phyloP scores from a whole-genome alignment of 1,140 invertebrate genomes.

The Solenopsis invicta region DNA sequence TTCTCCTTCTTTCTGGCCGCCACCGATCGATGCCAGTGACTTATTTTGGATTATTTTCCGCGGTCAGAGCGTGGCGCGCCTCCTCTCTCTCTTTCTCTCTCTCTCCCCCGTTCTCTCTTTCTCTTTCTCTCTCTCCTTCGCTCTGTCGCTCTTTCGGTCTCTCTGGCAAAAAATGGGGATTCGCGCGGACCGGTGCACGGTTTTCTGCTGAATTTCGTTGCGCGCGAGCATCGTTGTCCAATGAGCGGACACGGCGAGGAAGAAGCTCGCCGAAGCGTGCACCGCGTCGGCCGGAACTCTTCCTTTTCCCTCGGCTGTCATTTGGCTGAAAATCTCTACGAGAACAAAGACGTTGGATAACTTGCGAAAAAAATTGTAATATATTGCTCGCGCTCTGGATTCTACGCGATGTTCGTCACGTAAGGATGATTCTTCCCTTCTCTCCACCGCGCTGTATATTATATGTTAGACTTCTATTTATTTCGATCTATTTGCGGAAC shows the following conservation, averaged over 20 bases:
- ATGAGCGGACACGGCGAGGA: slow-evolving; percentile 68
- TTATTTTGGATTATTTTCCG: slow-evolving; percentile 83
- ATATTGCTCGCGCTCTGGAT: not conserved
- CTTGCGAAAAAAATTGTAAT: slow-evolving; percentile 43
- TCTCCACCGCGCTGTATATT: not conserved
- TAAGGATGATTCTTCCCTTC: not conserved
- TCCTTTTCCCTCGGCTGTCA: slow-evolving; percentile 55
- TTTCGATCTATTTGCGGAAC: not conserved
- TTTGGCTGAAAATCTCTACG: slow-evolving; percentile 61
- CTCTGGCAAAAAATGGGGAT: slow-evolving; percentile 71
- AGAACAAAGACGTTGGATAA: slow-evolving; percentile 56
- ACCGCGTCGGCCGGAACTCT: slow-evolving; percentile 43
- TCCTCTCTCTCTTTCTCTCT: not conserved
- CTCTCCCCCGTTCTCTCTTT: not conserved
- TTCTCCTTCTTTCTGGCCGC: slow-evolving; percentile 69
- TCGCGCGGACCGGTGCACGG: slow-evolving; percentile 74
- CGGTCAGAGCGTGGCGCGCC: slow-evolving; percentile 64
- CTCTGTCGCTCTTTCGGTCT: slow-evolving; percentile 59
- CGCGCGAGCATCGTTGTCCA: slow-evolving; percentile 67
- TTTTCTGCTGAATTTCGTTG: slow-evolving; percentile 76
- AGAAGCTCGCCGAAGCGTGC: slow-evolving; percentile 73
- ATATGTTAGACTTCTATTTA: slow-evolving; percentile 12
- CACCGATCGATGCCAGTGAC: slow-evolving; percentile 80
- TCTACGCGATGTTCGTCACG: not conserved
- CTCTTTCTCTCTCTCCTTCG: not conserved